Evolutionary conservation across 2,113 vertebrate genomes (phyloP), one percentile per base, ranked within the genome.

Genomic region (Bufo gargarizans): DNA sequence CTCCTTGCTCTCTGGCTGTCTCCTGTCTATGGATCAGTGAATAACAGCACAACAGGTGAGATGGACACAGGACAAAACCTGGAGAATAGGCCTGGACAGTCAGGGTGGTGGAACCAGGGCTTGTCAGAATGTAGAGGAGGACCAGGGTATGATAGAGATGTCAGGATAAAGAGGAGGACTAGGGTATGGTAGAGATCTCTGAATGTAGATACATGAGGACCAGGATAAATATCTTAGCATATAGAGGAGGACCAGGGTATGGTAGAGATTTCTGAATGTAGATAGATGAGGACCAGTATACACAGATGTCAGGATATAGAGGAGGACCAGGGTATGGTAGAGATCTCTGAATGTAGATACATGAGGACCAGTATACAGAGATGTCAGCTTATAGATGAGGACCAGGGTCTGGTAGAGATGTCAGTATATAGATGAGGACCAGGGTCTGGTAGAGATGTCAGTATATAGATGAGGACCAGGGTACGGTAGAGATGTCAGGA

Each of bases 31-130:
- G 87, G 80, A 77, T 59, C 47, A 33, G 4, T 7, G 45, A 49
- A 83, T 16, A 88, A 82, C 71, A 88, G 53, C 87, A 88, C 80
- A 83, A 88, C 87, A 88, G 87, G 87, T 88, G 43, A 83, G 43
- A 47, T 6, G 3, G 56, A 13, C n/a, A 56, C 11, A 43, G 17
- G 1, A 2, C 4, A 5, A 58, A 10, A 6, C 2, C 8, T 14
- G 22, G 4, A 11, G 33, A 19, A 43, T 6, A 33, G 33, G 22
- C 43, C 2, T 22, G 6, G 11, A 49, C 17, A 19, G 17, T 19
- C 7, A 5, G 17, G 61, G 19, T 45, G 59, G 59, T 10, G 61
- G 58, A 47, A n/a, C 8, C 65, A 33, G 22, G 9, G 9, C 10
- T 33, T 53, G 5, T 53, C 9, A 53, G 53, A 9, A 53, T 53